phyloP scores from a whole-genome alignment of 2,888 invertebrate species.

The Parnassius mnemosyne region DNA sequence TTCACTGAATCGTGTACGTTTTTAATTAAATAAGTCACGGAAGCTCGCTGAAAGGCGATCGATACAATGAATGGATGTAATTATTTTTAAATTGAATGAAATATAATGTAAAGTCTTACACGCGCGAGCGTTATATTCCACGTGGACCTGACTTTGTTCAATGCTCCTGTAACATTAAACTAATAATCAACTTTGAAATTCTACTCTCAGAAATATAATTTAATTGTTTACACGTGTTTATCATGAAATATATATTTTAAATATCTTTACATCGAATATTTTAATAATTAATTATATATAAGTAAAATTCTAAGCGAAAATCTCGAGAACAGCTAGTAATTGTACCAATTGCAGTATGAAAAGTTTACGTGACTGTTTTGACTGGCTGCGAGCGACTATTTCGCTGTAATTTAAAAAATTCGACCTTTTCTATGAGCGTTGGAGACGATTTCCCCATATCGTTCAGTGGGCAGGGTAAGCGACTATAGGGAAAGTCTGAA shows the following conservation, averaged over 20 bases:
- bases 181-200: background rate
- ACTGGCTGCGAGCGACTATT: too few relatives aligned
- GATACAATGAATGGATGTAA: slow-evolving; percentile 23
- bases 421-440: too few relatives aligned
- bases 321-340: too few relatives aligned
- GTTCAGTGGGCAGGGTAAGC: too few relatives aligned
- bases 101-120: background rate
- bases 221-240: background rate
- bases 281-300: too few relatives aligned
- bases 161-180: background rate
- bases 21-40: slow-evolving; percentile 26
- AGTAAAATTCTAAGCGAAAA: too few relatives aligned
- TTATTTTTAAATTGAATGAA: slow-evolving; percentile 18
- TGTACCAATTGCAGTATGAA: too few relatives aligned
- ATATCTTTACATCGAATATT: too few relatives aligned
- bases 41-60: slow-evolving; percentile 20
- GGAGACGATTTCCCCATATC: too few relatives aligned
- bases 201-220: background rate
- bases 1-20: slow-evolving; percentile 21
- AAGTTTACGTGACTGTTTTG: too few relatives aligned
- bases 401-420: too few relatives aligned
- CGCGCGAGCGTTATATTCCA: background rate
- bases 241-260: background rate
- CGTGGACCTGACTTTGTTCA: background rate
- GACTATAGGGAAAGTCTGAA: too few relatives aligned